Percentiles rank a stretch among this genome's conserved stretches.
phyloP scores from a whole-genome alignment of 2,797 vertebrate species.

The Sitta carolinensis region DNA sequence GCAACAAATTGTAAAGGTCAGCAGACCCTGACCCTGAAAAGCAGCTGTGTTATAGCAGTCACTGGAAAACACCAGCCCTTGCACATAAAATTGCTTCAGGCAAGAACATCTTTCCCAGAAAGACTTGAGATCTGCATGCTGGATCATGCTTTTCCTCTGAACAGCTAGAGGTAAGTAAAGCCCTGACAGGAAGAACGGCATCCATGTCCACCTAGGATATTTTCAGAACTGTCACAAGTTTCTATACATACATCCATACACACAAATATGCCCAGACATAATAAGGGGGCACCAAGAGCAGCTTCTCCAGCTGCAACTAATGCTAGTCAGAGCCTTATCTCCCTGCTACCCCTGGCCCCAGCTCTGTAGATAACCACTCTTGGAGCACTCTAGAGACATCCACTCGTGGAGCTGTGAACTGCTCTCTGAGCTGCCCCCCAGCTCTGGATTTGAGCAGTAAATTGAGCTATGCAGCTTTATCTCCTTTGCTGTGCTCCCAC shows the following conservation, averaged over 20 bases:
- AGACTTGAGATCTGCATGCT: not conserved
- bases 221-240: not conserved
- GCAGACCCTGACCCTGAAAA: not conserved
- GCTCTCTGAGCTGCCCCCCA: not conserved
- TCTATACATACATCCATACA: not conserved
- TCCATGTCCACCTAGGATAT: not conserved
- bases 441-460: not conserved
- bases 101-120: not conserved
- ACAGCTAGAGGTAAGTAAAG: not conserved
- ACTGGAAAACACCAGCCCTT: not conserved
- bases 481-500: not conserved
- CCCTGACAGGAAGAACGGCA: not conserved
- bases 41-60: not conserved
- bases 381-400: not conserved
- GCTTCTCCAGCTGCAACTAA: not conserved
- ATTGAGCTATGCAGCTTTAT: not conserved
- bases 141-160: not conserved
- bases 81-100: not conserved
- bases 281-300: not conserved
- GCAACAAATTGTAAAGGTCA: slow-evolving; percentile 20
- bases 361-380: not conserved
- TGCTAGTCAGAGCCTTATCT: not conserved
- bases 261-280: too few species aligned
- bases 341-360: not conserved
- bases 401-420: not conserved